Percentiles rank a stretch among this genome's conserved stretches.
Evolutionary conservation across 2,888 invertebrate genomes (phyloP).

Genomic region (Cordilura impudica): DNA sequence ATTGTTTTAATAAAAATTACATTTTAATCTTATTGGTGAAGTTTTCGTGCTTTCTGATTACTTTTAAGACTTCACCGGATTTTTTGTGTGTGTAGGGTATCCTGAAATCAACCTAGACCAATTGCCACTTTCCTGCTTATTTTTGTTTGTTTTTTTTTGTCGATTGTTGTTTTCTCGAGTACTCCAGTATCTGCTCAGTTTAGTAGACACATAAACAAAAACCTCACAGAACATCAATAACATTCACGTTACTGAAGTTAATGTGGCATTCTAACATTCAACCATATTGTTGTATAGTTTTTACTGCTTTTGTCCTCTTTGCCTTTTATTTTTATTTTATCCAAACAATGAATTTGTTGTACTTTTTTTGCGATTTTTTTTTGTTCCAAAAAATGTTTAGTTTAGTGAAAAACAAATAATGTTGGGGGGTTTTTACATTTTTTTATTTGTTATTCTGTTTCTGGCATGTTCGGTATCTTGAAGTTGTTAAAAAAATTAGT

Average conservation of each 20-base stretch:
- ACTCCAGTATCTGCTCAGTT: background rate
- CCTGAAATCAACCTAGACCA: no score
- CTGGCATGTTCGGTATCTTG: constrained; percentile 25
- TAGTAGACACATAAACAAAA: background rate
- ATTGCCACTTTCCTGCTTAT: no score
- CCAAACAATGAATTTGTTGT: constrained; percentile 26
- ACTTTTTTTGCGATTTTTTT: background rate
- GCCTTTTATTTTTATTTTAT: constrained; percentile 4
- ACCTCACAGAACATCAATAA: background rate
- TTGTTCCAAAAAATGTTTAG: background rate
- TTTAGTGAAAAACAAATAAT: constrained; percentile 10
- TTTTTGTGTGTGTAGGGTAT: no score
- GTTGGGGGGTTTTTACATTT: background rate
- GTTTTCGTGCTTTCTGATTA: no score
- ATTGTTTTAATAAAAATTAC: no score
- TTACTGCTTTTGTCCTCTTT: constrained; percentile 15
- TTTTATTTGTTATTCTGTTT: constrained; percentile 28
- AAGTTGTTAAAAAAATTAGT: constrained; percentile 21
- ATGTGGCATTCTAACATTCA: constrained; percentile 37
- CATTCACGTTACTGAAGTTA: constrained; percentile 21
- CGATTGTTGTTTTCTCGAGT: background rate
- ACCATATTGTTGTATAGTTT: constrained; percentile 32
- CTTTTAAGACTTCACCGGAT: no score
- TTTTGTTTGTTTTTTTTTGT: background rate
- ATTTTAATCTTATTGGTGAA: no score